These are phyloP conservation scores for Agrenia bidenticulata DNA, from an alignment of 2,888 invertebrate species.

Conservation along the genomic window DNA sequence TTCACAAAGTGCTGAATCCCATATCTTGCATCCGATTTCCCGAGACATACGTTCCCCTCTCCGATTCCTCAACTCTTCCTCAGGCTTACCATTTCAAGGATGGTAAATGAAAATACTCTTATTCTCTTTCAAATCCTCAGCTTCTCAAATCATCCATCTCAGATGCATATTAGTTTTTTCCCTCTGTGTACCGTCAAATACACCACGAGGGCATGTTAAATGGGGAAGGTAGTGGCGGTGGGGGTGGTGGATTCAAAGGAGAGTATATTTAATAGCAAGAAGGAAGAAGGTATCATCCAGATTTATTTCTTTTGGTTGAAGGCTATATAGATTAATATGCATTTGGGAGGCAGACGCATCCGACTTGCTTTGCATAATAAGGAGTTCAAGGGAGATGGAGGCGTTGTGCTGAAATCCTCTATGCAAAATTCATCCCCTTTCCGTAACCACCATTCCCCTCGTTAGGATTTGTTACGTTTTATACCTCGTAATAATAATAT, in stretches of 20 bases:
- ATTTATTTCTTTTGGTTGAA: constrained; percentile 45
- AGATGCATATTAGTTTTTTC: constrained; percentile 4
- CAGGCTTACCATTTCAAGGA: too few species aligned
- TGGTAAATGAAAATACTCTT: too few species aligned
- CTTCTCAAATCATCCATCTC: too few species aligned
- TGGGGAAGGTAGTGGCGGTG: neutral
- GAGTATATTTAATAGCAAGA: too few species aligned
- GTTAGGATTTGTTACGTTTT: neutral
- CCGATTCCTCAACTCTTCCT: too few species aligned
- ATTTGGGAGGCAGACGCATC: constrained; percentile 41
- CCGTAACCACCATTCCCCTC: neutral
- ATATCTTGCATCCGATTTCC: too few species aligned
- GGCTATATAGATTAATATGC: constrained; percentile 46
- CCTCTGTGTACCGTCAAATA: too few species aligned
- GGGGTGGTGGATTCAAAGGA: too few species aligned
- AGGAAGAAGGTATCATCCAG: constrained; percentile 28
- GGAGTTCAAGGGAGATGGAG: constrained; percentile 20
- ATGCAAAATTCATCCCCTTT: constrained; percentile 27
- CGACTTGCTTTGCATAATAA: constrained; percentile 47
- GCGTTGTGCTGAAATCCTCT: constrained; percentile 20
- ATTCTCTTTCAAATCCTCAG: too few species aligned
- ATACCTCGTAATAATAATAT: neutral
- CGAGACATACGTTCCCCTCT: too few species aligned
- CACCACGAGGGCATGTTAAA: neutral
- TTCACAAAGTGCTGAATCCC: too few species aligned